phyloP scores from a whole-genome alignment of 2,888 invertebrate species.

The Hirudinaria manillensis region DNA sequence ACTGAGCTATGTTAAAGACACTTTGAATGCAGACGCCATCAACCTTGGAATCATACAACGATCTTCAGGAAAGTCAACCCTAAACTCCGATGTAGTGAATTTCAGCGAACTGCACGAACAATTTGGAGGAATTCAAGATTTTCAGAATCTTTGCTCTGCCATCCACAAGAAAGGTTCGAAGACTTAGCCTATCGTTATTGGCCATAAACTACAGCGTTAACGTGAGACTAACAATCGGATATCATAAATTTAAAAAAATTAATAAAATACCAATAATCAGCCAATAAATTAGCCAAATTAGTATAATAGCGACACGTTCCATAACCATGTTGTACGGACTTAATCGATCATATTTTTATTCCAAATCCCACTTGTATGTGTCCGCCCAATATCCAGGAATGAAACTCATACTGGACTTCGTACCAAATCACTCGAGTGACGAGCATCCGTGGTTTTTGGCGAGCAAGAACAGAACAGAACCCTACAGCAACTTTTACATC shows the following conservation, averaged over 20 bases:
- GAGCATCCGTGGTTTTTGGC: constrained; percentile 67
- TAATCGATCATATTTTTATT: too few relatives aligned
- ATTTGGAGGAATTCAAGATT: constrained; percentile 70
- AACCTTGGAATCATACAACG: constrained; percentile 76
- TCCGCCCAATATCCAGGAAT: constrained; percentile 38
- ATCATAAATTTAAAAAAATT: too few relatives aligned
- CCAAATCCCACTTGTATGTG: too few relatives aligned
- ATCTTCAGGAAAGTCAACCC: constrained; percentile 59
- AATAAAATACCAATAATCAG: too few relatives aligned
- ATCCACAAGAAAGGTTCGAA: constrained; percentile 46
- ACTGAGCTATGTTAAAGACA: constrained; percentile 32
- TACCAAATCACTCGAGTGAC: constrained; percentile 62
- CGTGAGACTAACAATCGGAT: too few relatives aligned
- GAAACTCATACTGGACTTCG: constrained; percentile 69
- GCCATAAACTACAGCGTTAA: too few relatives aligned
- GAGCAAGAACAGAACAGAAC: constrained; percentile 44
- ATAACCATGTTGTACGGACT: too few relatives aligned
- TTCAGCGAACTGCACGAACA: constrained; percentile 67
- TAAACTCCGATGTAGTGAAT: constrained; percentile 73
- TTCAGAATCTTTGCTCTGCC: constrained; percentile 52
- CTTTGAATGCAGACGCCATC: constrained; percentile 64
- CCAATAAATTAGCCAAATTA: too few relatives aligned
- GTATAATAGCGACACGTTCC: too few relatives aligned
- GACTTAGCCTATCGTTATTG: too few relatives aligned
- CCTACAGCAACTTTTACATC: constrained; percentile 69